These are phyloP conservation scores for Tiliacea aurago DNA, from an alignment of 2,888 invertebrate species.

Conservation along the genomic window DNA sequence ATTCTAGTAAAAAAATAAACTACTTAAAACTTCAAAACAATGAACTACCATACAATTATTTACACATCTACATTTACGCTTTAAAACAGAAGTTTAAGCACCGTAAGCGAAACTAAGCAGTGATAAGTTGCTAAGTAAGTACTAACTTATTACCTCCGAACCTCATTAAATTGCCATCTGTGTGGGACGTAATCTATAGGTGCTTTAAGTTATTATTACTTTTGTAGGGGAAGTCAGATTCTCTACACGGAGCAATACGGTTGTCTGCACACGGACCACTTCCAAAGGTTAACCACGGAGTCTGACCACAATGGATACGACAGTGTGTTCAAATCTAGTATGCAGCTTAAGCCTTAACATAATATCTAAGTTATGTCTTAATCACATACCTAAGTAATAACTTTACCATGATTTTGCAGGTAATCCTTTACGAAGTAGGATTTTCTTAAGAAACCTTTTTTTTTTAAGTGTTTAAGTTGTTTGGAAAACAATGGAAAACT, in stretches of 20 bases:
- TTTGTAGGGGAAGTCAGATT: slow-evolving; percentile 2
- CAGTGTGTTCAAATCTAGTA: not conserved
- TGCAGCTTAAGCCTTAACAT: not conserved
- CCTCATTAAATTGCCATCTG: slow-evolving; percentile 52
- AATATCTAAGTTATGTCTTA: not conserved
- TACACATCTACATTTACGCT: slow-evolving; percentile 23
- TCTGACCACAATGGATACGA: not conserved
- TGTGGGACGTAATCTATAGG: slow-evolving; percentile 28
- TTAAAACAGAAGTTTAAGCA: slow-evolving; percentile 39
- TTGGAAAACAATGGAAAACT: not conserved
- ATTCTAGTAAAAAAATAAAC: not conserved
- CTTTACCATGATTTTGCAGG: not conserved
- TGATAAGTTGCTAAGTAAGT: slow-evolving; percentile 49
- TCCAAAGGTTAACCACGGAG: not conserved
- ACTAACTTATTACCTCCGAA: slow-evolving; percentile 52
- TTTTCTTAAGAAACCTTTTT: too few relatives aligned
- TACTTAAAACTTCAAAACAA: slow-evolving; percentile 1
- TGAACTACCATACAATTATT: slow-evolving; percentile 28
- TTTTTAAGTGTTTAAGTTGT: not conserved
- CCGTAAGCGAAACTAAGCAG: slow-evolving; percentile 29
- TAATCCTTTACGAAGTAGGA: not conserved
- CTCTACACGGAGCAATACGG: too few relatives aligned
- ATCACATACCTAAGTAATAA: not conserved
- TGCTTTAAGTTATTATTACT: slow-evolving; percentile 32
- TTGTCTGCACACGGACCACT: not conserved